A percentile compares a stretch with the other conserved stretches of the same genome.
These are phyloP conservation scores for Lordiphosa andalusiaca DNA, from an alignment of 2,888 invertebrate genomes.

Conservation along the genomic window DNA sequence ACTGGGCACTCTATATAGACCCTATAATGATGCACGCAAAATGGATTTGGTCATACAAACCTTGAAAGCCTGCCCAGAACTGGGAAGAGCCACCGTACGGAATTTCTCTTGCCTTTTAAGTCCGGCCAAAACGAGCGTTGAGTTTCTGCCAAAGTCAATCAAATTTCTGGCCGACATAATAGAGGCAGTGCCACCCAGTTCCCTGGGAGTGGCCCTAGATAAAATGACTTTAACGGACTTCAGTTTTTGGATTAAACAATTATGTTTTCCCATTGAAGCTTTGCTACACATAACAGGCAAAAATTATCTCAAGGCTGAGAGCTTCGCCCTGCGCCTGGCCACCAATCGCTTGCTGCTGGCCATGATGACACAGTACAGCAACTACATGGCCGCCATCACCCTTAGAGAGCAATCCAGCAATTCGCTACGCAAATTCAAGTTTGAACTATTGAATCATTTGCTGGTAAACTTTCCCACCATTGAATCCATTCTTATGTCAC, in stretches of 20 bases:
- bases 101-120: slow-evolving; percentile 84
- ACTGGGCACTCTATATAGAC: slow-evolving; percentile 84
- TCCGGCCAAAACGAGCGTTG: slow-evolving; percentile 77
- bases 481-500: slow-evolving; percentile 73
- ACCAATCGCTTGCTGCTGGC: slow-evolving; percentile 76
- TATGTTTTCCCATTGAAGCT: slow-evolving; percentile 76
- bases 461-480: slow-evolving; percentile 78
- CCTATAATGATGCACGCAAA: slow-evolving; percentile 86
- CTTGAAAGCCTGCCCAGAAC: slow-evolving; percentile 86
- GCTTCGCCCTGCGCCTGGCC: slow-evolving; percentile 75
- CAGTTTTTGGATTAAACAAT: slow-evolving; percentile 76
- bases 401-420: slow-evolving; percentile 73
- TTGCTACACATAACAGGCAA: slow-evolving; percentile 63
- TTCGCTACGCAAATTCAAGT: slow-evolving; percentile 77
- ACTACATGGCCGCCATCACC: slow-evolving; percentile 74
- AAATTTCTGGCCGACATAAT: slow-evolving; percentile 71
- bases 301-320: slow-evolving; percentile 41
- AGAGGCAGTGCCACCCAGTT: slow-evolving; percentile 63
- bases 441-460: slow-evolving; percentile 79
- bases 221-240: slow-evolving; percentile 78
- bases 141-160: slow-evolving; percentile 53
- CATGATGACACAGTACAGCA: slow-evolving; percentile 80
- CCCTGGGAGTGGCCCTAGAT: slow-evolving; percentile 62
- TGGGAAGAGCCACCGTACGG: slow-evolving; percentile 84
- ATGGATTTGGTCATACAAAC: slow-evolving; percentile 84